These are phyloP conservation scores for Pangasius larnaudii DNA, from an alignment of 2,797 vertebrate species.

Conservation along the genomic window DNA sequence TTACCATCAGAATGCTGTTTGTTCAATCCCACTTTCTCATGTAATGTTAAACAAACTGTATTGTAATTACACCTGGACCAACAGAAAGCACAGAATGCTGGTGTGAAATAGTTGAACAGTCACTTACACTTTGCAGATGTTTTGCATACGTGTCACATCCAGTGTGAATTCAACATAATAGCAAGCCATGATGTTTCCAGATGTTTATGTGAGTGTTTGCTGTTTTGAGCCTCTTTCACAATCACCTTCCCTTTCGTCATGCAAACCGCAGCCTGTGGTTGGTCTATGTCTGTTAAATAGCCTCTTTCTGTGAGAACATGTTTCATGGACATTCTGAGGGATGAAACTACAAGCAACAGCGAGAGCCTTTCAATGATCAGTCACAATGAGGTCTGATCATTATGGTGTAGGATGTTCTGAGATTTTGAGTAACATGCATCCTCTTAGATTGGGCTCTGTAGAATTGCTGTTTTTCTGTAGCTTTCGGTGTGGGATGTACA, in stretches of 20 bases:
- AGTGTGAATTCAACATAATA: background rate
- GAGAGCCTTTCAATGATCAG: background rate
- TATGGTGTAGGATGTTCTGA: background rate
- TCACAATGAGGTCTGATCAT: constrained; percentile 1
- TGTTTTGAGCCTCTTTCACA: constrained; percentile 8
- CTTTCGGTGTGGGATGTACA: constrained; percentile 4
- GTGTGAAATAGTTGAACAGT: background rate
- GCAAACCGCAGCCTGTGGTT: background rate
- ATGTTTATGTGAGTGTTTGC: constrained; percentile 1
- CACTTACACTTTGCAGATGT: background rate
- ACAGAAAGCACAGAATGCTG: background rate
- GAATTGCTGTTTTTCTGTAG: constrained; percentile 26
- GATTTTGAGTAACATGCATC: background rate
- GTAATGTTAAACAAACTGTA: background rate
- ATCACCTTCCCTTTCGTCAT: background rate
- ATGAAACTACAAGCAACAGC: background rate
- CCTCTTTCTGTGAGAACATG: background rate
- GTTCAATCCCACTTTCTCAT: background rate
- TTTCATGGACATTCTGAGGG: background rate
- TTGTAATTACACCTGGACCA: background rate
- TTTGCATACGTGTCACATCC: constrained; percentile 7
- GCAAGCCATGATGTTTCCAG: background rate
- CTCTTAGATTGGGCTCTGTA: background rate
- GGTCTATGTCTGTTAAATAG: background rate
- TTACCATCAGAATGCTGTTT: background rate